Percentiles rank a stretch among this genome's conserved stretches.
Conservation (phyloP, 2,888 invertebrate genomes). For the Helleia helle region DNA sequence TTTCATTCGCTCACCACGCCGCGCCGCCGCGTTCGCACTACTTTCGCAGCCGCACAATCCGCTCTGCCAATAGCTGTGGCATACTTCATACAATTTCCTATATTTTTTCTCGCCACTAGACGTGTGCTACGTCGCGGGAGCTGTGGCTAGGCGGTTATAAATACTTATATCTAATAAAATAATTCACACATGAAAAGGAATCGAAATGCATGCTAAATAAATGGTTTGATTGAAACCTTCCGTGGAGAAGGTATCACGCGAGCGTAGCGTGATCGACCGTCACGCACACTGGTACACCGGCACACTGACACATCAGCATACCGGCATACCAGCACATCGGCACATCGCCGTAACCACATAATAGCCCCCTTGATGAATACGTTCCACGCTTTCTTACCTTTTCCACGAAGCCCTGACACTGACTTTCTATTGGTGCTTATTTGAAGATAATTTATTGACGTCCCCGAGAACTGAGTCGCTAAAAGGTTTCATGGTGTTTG, state of each 20-base stretch:
- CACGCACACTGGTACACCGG: slow-evolving; percentile 24
- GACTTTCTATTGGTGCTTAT: slow-evolving; percentile 20
- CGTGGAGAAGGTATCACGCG: slow-evolving; percentile 13
- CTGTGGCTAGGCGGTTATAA: too few species aligned
- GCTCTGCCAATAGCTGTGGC: too few species aligned
- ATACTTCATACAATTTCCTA: too few species aligned
- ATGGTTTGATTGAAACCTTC: slow-evolving; percentile 13
- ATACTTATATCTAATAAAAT: too few species aligned
- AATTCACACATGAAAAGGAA: slow-evolving; percentile 5
- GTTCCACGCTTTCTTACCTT: slow-evolving; percentile 26
- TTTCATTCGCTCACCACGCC: too few species aligned
- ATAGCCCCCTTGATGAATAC: slow-evolving; percentile 31
- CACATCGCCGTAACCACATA: slow-evolving; percentile 25
- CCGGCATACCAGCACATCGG: too few species aligned
- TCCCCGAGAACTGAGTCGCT: neutral
- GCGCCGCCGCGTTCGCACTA: too few species aligned
- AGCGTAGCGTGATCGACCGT: slow-evolving; percentile 17
- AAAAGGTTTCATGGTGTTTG: slow-evolving; percentile 11
- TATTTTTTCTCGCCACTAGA: too few species aligned
- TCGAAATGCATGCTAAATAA: slow-evolving; percentile 12
- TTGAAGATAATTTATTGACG: slow-evolving; percentile 14
- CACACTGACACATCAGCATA: too few species aligned
- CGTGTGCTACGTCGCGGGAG: too few species aligned
- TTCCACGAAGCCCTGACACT: slow-evolving; percentile 22
- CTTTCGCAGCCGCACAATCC: too few species aligned